Evolutionary conservation across 1,140 invertebrate genomes (phyloP).

Genomic region (Cydia fagiglandana): DNA sequence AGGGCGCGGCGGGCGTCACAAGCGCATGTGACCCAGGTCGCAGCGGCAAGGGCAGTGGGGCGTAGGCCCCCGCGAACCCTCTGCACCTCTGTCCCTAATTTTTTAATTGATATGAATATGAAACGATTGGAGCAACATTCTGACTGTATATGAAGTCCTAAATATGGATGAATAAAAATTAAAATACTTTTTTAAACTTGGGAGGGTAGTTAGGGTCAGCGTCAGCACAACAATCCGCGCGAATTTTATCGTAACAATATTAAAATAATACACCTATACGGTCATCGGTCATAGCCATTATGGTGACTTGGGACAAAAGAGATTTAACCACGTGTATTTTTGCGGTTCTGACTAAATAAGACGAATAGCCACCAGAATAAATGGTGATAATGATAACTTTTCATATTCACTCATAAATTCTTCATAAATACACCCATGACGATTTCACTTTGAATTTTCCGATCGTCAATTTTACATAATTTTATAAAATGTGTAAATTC

Average conservation of each 20-base stretch:
- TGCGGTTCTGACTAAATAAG: too few species aligned
- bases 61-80: constrained; percentile 20
- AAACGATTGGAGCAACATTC: background rate
- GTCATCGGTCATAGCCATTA: too few species aligned
- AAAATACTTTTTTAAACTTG: background rate
- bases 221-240: background rate
- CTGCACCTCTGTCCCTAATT: constrained; percentile 29
- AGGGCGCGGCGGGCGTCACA: constrained; percentile 2
- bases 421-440: too few species aligned
- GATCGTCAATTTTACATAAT: background rate
- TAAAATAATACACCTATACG: too few species aligned
- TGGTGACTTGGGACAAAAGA: too few species aligned
- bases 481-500: background rate
- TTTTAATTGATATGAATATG: constrained; percentile 31
- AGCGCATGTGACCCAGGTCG: constrained; percentile 19
- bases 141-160: background rate
- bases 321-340: too few species aligned
- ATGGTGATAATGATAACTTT: too few species aligned
- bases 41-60: constrained; percentile 26
- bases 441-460: too few species aligned
- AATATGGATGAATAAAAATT: background rate
- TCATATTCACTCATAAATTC: too few species aligned
- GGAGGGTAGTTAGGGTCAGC: background rate
- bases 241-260: background rate
- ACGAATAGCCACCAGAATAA: too few species aligned